phyloP scores from a whole-genome alignment of 53 echinoderm and acorn worm species.

The Arbacia lixula region DNA sequence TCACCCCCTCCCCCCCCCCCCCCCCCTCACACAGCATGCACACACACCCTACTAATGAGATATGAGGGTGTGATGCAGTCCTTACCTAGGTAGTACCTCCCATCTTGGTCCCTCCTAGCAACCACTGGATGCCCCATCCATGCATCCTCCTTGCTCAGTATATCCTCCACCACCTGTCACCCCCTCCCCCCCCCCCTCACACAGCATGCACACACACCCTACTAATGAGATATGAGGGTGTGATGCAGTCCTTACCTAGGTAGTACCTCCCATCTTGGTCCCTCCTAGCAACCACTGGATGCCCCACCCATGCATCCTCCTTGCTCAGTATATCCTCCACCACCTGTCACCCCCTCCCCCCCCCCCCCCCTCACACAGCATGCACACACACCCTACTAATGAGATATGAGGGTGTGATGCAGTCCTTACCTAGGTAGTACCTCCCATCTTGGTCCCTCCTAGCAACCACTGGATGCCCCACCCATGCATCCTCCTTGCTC shows the following conservation, averaged over 20 bases:
- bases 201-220: too few relatives aligned
- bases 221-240: too few relatives aligned
- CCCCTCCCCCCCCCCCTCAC: too few relatives aligned
- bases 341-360: too few relatives aligned
- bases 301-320: conserved; percentile 85
- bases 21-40: too few relatives aligned
- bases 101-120: conserved; percentile 70
- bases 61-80: too few relatives aligned
- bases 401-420: too few relatives aligned
- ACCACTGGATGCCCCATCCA: conserved; percentile 84
- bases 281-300: conserved; percentile 84
- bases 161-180: conserved; percentile 67
- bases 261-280: conserved; percentile 77
- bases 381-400: too few relatives aligned
- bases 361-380: too few relatives aligned
- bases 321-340: conserved; percentile 75
- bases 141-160: conserved; percentile 70
- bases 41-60: too few relatives aligned
- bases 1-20: too few relatives aligned
- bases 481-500: conserved; percentile 80
- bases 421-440: conserved; percentile 84
- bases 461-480: conserved; percentile 84
- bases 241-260: conserved; percentile 79
- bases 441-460: conserved; percentile 75
- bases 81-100: conserved; percentile 80